Evolutionary conservation across 2,113 vertebrate genomes (phyloP), one percentile per base, ranked within the genome.

Genomic region (Vulpes ferrilata): DNA sequence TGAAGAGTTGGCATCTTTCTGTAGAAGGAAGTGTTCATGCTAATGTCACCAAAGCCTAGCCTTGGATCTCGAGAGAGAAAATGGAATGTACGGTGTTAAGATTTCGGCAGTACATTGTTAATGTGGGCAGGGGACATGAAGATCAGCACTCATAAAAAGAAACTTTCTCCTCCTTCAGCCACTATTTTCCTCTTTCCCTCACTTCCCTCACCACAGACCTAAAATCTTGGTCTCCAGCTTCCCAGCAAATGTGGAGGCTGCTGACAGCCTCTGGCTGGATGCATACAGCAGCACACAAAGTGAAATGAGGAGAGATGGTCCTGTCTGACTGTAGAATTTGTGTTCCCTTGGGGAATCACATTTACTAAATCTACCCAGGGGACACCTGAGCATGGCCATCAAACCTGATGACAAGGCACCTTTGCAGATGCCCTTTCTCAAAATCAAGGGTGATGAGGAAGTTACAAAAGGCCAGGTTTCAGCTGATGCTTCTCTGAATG

Each of bases 181-280:
- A 60, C 0, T 43, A 55, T 17, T 51, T 23, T 64, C 35, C 11
- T 22, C 16, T 69, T 53, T 25, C 17, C 38, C 25, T 60, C 43
- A 27, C 0, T 5, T 3, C 78, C 59, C 23, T 82, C 11, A 19
- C 13, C 30, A 35, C 2, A 1, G 64, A 48, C 62, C 32, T 19
- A 3, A 27, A 25, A 12, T 53, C 67, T 86, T 25, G 17, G 19
- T 15, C 53, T 65, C 67, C 62, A 15, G 43, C 43, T 32, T 60
- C n/a, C 23, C 19, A 38, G 22, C 12, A 27, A 13, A 53, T 23
- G 55, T 13, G 35, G 60, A 48, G 20, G 53, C 15, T 23, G 30
- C n/a, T 2, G 4, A 64, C 20, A 16, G 43, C 27, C 20, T 0
- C n/a, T 16, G 11, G 65, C 4, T 25, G 5, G 9, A 22, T 6